Evolutionary conservation across 64 coral and sea anemone species (phyloP).

Genomic region (Montipora sp.): DNA sequence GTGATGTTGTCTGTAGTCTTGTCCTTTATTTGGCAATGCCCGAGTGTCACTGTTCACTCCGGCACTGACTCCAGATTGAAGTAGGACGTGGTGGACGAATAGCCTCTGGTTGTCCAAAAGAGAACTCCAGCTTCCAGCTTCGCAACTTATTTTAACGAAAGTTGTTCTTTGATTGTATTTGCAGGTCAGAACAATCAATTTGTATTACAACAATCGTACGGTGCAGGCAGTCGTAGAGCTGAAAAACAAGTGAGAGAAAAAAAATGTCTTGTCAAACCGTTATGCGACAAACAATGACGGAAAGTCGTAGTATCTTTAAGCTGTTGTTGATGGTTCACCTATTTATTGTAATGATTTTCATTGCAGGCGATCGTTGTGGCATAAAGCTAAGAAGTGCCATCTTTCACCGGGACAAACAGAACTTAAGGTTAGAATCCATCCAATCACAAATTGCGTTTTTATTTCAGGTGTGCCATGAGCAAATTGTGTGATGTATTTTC

Average conservation of each 20-base stretch:
- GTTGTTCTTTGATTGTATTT: not conserved
- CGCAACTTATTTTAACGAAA: not conserved
- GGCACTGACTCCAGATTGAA: too few relatives aligned
- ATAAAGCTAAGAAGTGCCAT: slow-evolving; percentile 98
- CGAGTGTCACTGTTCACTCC: too few relatives aligned
- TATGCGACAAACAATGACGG: not conserved
- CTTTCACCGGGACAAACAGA: slow-evolving; percentile 97
- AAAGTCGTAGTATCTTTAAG: too few relatives aligned
- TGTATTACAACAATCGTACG: slow-evolving; percentile 97
- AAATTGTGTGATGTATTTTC: not conserved
- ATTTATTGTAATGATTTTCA: not conserved
- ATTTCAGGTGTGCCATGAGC: not conserved
- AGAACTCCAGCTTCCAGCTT: not conserved
- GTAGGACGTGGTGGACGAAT: too few relatives aligned
- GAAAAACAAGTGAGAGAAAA: slow-evolving; percentile 96
- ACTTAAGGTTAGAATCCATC: slow-evolving; percentile 69
- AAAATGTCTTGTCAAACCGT: not conserved
- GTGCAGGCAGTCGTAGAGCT: slow-evolving; percentile 98
- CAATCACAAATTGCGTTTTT: not conserved
- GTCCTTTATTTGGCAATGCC: not conserved
- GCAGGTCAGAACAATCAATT: slow-evolving; percentile 95
- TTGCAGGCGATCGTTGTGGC: slow-evolving; percentile 88
- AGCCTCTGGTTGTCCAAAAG: not conserved
- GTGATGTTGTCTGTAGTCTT: not conserved
- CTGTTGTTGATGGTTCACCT: too few relatives aligned